Evolutionary conservation across 2,113 vertebrate genomes (phyloP).

Genomic region (Bufo gargarizans): DNA sequence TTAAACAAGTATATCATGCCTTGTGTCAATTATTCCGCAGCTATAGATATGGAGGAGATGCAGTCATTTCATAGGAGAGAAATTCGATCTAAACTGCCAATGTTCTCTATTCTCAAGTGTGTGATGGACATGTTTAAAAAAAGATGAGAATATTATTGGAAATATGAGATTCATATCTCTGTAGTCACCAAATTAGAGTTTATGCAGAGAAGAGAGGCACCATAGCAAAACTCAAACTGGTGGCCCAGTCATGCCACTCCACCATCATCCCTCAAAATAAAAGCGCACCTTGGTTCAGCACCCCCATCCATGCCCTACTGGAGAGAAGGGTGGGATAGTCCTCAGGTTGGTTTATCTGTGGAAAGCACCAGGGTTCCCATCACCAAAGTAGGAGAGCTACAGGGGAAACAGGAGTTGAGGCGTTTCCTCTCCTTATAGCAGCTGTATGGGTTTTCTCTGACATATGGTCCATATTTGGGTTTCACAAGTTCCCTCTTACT

Average conservation of each 20-base stretch:
- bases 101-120: background rate
- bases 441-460: too few relatives aligned
- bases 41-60: background rate
- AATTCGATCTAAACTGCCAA: background rate
- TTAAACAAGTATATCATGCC: slow-evolving; percentile 28
- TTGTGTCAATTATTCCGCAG: background rate
- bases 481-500: too few relatives aligned
- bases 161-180: background rate
- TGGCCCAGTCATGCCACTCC: background rate
- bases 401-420: too few relatives aligned
- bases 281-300: too few relatives aligned
- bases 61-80: background rate
- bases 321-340: too few relatives aligned
- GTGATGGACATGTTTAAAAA: background rate
- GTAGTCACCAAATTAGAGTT: background rate
- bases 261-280: too few relatives aligned
- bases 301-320: too few relatives aligned
- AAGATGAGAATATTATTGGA: background rate
- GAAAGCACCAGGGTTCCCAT: too few relatives aligned
- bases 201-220: background rate
- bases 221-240: background rate
- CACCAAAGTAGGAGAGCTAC: too few relatives aligned
- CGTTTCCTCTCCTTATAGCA: too few relatives aligned
- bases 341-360: too few relatives aligned
- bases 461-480: too few relatives aligned